Evolutionary conservation across 2,888 invertebrate species (phyloP).

Genomic region (Eumacrocentrus americanus): DNA sequence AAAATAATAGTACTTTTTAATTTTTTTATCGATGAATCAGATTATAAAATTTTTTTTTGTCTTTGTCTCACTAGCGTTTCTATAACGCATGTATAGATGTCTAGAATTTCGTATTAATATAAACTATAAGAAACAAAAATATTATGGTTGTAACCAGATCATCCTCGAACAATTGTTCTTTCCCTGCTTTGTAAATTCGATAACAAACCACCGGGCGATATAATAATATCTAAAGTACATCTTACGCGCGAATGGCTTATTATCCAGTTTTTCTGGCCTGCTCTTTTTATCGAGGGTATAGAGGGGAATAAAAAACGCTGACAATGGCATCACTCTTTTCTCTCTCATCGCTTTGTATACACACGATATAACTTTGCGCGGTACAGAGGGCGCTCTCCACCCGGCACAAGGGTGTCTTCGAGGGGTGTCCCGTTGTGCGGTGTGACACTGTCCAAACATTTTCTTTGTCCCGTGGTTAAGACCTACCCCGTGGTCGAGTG

Average conservation of each 20-base stretch:
- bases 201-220: not conserved
- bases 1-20: too few species aligned
- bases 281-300: not conserved
- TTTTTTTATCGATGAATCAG: too few species aligned
- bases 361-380: too few species aligned
- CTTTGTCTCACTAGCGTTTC: too few species aligned
- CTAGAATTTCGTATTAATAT: too few species aligned
- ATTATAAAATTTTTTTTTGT: too few species aligned
- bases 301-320: constrained; percentile 31
- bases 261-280: constrained; percentile 21
- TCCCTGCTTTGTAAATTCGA: not conserved
- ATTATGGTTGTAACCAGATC: too few species aligned
- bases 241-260: constrained; percentile 19
- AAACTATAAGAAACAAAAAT: too few species aligned
- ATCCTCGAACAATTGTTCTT: too few species aligned
- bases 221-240: not conserved
- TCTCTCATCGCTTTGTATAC: not conserved
- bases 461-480: constrained; percentile 61
- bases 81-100: too few species aligned
- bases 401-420: constrained; percentile 42
- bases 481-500: constrained; percentile 49
- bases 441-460: constrained; percentile 62
- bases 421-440: constrained; percentile 52
- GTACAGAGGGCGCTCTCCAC: too few species aligned
- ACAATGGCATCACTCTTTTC: constrained; percentile 15